A percentile compares a stretch with the other conserved stretches of the same genome.
These are phyloP conservation scores for Sisor rabdophorus DNA, from an alignment of 2,113 vertebrate species.

Conservation along the genomic window DNA sequence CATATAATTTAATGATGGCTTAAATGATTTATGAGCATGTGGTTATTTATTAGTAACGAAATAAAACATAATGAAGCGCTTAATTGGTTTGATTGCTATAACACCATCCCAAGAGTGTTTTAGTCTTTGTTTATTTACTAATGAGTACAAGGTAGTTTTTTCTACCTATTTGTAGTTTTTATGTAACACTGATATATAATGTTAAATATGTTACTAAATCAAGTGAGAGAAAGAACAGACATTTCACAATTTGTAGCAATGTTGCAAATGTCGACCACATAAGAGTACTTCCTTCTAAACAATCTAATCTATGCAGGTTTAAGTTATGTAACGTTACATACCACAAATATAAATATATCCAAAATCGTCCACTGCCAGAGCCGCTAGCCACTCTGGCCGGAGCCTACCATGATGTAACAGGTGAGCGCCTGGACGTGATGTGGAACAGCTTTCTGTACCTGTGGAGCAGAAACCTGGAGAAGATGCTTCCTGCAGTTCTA, in stretches of 20 bases:
- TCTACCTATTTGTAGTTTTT: not conserved
- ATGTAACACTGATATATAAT: too few species aligned
- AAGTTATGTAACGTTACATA: too few species aligned
- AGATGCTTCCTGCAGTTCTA: constrained; percentile 64
- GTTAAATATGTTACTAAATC: too few species aligned
- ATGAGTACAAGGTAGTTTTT: not conserved
- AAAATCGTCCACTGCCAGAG: constrained; percentile 56
- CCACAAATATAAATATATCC: not conserved
- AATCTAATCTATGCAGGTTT: too few species aligned
- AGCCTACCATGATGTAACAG: constrained; percentile 77
- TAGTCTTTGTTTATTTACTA: not conserved
- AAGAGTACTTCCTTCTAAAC: not conserved
- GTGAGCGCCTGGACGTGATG: constrained; percentile 65
- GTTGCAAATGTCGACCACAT: not conserved
- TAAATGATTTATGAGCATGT: not conserved
- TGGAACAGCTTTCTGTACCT: constrained; percentile 68
- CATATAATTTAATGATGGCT: not conserved
- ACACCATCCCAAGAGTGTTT: not conserved
- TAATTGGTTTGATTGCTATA: not conserved
- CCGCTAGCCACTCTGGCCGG: constrained; percentile 77
- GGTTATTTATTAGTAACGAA: not conserved
- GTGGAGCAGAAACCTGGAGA: constrained; percentile 59
- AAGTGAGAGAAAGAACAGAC: too few species aligned
- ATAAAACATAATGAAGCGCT: not conserved
- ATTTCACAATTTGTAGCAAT: too few species aligned